Base-by-base conservation (phyloP, 2,888 invertebrate species). In the Amaurobius ferox region DNA sequence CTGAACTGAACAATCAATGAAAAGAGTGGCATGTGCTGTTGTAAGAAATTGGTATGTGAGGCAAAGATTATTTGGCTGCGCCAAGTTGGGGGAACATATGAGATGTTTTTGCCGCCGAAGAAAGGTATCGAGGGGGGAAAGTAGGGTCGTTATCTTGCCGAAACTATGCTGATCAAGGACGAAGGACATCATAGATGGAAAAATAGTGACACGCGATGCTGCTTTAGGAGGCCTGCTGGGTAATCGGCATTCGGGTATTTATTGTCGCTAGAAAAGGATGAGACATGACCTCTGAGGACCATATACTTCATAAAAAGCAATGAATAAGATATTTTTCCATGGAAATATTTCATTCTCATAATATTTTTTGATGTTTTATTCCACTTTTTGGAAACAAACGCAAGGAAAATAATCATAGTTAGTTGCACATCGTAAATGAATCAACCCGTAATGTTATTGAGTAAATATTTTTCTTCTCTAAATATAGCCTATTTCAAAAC, bases 21-120 rank as follows among this genome's bases (percentile, higher is more conserved):
- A 73, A 68, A 68, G 80, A 30, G 35, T 80, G 73, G 73, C 80
- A 80, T 80, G 80, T 67, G 67, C 80, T 67, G 26, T 19, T 62
- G 66, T 64, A 30, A 66, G 44, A 72, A 73, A 79, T 66, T 79
- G 79, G 79, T 64, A 79, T 79, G 72, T 67, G 79, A 28, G 39
- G 48, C 73, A 39, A 29, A 70, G 68, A 77, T 77, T 55, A 77
- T 70, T 48, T 55, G 68, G 70, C 28, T 39, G 35, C 26, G 77
- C 28, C 30, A 1, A 64, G 64, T 28, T 48, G 32, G 48, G 67
- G 70, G 71, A 70, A 71, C 62, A 71, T 71, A 71, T 79, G 71
- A 79, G 73, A 73, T 79, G 79, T 79, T 79, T 77, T 79, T 64
- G 72, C 62, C 35, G 23, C 28, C 44, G 30, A 16, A 64, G 16